These are phyloP conservation scores for Gymnothorax javanicus DNA, from an alignment of 2,797 vertebrate genomes.

Conservation along the genomic window DNA sequence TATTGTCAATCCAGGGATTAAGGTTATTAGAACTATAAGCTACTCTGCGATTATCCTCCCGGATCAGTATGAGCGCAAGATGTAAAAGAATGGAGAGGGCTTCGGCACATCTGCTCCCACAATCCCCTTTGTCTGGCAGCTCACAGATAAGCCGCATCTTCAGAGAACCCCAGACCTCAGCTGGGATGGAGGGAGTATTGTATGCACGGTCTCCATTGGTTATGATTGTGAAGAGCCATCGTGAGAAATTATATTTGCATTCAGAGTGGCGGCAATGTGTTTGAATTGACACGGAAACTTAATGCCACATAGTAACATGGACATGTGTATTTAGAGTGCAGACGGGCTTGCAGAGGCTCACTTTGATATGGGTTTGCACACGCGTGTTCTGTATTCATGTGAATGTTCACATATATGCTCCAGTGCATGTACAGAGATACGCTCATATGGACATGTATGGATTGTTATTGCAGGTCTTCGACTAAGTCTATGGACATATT, in stretches of 20 bases:
- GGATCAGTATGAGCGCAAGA: slow-evolving; percentile 65
- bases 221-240: background rate
- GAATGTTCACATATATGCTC: background rate
- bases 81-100: slow-evolving; percentile 61
- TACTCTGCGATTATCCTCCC: slow-evolving; percentile 66
- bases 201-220: slow-evolving; percentile 44
- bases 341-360: background rate
- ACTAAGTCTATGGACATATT: background rate
- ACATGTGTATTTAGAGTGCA: background rate
- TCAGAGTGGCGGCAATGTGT: background rate
- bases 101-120: slow-evolving; percentile 59
- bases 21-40: slow-evolving; percentile 72
- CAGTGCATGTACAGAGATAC: background rate
- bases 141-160: slow-evolving; percentile 39
- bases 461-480: background rate
- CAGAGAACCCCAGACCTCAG: slow-evolving; percentile 46
- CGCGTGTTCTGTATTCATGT: background rate
- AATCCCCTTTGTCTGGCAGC: slow-evolving; percentile 54
- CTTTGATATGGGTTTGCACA: background rate
- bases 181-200: slow-evolving; percentile 47
- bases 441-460: background rate
- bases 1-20: slow-evolving; percentile 71
- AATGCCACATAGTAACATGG: background rate
- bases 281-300: background rate
- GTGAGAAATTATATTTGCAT: background rate